Base-by-base conservation (phyloP, 2,797 vertebrate genomes). In the Clamator glandarius region DNA sequence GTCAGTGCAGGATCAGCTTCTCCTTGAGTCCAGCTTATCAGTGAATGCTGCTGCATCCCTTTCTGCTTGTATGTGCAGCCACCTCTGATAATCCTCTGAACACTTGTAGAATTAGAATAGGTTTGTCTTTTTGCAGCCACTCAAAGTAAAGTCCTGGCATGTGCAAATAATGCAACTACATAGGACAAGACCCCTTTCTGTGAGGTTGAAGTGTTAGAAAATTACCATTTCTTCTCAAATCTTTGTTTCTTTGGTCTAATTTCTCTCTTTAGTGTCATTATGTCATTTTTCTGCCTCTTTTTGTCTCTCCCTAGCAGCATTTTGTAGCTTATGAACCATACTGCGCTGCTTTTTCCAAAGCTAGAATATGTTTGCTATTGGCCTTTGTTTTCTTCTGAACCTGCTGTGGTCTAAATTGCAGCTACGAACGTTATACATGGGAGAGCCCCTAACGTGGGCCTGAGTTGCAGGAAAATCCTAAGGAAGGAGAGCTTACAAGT, bases 11-110 rank as follows among this genome's bases (percentile, higher is more conserved):
- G 89, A 93, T 86, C 94, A 95, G 89, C 90, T 70, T 97, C 96
- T 96, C 96, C 96, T 97, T 97, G 97, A 96, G 94, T 64, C 89
- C 50, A 20, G 84, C 93, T 95, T 91, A 91, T 93, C 83, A 39
- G 81, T 17, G 92, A 91, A 12, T 35, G 1, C 42, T 50, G 81
- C 79, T 61, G 62, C 70, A 42, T 87, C 92, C 87, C 75, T 39
- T 66, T 72, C 82, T 91, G 89, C 89, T 8, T 12, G 4, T 36
- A 59, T 28, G 41, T 86, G 79, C 72, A 68, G 41, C 62, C 39
- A 21, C 61, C 84, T 77, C 94, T 46, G 86, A 72, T 86, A 67
- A 77, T 72, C 44, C 76, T 77, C 66, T 20, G 70, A 81, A 67
- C 66, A 86, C 48, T 87, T 85, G 62, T 87, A 67, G 76, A 44